Conservation (phyloP, 2,888 invertebrate species). For the Disparrhopalites patrizii region DNA sequence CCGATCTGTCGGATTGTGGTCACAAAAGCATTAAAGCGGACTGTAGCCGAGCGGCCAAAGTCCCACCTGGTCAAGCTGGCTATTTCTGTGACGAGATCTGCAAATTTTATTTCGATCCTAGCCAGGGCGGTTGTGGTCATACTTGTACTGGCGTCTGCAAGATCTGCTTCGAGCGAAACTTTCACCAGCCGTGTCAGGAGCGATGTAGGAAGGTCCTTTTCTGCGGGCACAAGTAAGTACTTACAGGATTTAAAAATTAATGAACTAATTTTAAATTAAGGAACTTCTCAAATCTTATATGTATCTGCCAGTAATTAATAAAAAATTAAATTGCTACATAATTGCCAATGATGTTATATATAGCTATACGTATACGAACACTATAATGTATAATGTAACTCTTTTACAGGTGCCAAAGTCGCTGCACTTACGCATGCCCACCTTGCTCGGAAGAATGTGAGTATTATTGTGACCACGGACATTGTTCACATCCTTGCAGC, state of each 20-base stretch:
- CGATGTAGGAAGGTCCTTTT: slow-evolving; percentile 59
- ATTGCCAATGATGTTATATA: no score
- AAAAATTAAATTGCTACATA: no score
- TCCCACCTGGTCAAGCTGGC: neutral
- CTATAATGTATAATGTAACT: no score
- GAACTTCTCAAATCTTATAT: no score
- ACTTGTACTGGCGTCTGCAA: slow-evolving; percentile 54
- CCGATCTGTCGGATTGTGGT: neutral
- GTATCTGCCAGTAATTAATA: no score
- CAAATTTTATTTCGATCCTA: neutral
- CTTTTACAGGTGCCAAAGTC: neutral
- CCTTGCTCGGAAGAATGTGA: slow-evolving; percentile 47
- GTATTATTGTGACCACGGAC: slow-evolving; percentile 38
- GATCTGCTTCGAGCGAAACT: slow-evolving; percentile 58
- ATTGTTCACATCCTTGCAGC: slow-evolving; percentile 38
- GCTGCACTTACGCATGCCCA: slow-evolving; percentile 37
- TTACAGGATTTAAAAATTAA: no score
- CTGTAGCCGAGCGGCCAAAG: neutral
- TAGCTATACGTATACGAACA: no score
- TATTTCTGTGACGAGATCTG: neutral
- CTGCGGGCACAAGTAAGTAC: slow-evolving; percentile 61
- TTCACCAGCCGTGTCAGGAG: slow-evolving; percentile 59
- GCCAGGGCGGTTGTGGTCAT: slow-evolving; percentile 20
- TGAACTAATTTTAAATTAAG: no score
- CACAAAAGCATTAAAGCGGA: neutral